Conservation (phyloP, 2,888 invertebrate genomes). For the Apoda limacodes region DNA sequence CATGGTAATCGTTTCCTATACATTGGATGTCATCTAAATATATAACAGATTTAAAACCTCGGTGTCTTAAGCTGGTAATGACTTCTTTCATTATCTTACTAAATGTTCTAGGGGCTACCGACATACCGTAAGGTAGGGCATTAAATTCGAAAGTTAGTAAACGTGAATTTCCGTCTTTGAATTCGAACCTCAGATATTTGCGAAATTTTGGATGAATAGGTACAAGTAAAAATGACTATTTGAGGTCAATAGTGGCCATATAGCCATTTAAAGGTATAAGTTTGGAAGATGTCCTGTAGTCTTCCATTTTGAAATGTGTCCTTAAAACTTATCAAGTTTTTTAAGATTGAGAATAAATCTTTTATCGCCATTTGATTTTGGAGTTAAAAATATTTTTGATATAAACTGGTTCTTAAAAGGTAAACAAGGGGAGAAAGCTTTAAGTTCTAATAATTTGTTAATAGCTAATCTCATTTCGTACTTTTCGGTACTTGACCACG, state of each 20-base stretch:
- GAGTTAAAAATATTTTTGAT: constrained; percentile 17
- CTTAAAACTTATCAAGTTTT: constrained; percentile 18
- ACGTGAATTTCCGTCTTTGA: constrained; percentile 8
- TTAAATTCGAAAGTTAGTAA: constrained; percentile 8
- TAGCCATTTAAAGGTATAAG: constrained; percentile 12
- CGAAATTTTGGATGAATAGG: constrained; percentile 7
- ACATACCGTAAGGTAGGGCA: constrained; percentile 11
- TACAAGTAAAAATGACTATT: constrained; percentile 19
- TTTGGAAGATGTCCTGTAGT: constrained; percentile 16
- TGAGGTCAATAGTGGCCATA: constrained; percentile 18
- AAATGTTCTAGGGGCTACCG: constrained; percentile 4
- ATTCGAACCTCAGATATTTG: constrained; percentile 20
- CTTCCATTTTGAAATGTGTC: constrained; percentile 19
- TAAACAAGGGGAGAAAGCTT: constrained; percentile 15
- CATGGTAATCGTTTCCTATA: constrained; percentile 3
- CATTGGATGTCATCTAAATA: constrained; percentile 16
- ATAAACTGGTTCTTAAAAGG: constrained; percentile 12
- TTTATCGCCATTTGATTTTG: too few relatives aligned
- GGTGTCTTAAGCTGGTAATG: constrained; percentile 3
- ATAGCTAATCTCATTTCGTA: constrained; percentile 13
- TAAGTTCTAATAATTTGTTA: constrained; percentile 15
- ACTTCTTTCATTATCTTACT: constrained; percentile 11
- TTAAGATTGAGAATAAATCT: too few relatives aligned
- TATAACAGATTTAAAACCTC: constrained; percentile 9
- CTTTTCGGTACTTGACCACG: constrained; percentile 4